Conservation (phyloP, 2,113 vertebrate genomes). For the Coregonus clupeaformis region DNA sequence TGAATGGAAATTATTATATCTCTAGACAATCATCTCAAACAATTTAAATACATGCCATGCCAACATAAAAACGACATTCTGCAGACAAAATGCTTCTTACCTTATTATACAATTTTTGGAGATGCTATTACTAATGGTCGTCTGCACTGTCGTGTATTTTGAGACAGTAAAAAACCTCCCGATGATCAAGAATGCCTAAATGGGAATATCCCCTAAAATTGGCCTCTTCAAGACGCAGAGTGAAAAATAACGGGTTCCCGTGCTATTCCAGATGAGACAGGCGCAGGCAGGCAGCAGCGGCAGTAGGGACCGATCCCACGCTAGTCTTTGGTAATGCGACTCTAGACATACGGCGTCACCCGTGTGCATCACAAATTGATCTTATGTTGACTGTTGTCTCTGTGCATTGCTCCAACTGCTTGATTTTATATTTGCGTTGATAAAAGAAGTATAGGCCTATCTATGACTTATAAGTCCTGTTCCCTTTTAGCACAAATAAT, state of each 20-base stretch:
- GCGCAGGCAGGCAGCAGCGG: slow-evolving; percentile 9
- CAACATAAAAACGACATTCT: slow-evolving; percentile 19
- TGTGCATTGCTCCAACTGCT: slow-evolving; percentile 18
- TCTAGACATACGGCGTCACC: slow-evolving; percentile 71
- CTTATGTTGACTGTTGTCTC: slow-evolving; percentile 55
- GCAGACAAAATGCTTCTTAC: slow-evolving; percentile 62
- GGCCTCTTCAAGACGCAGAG: slow-evolving; percentile 34
- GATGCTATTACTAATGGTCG: slow-evolving; percentile 51
- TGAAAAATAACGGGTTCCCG: slow-evolving; percentile 48
- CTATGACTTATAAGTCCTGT: neutral
- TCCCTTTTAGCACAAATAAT: neutral
- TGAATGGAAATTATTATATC: slow-evolving; percentile 1
- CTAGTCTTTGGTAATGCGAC: slow-evolving; percentile 61
- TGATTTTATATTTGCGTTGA: slow-evolving; percentile 17
- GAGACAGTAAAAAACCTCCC: slow-evolving; percentile 57
- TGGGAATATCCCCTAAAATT: slow-evolving; percentile 52
- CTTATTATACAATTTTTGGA: slow-evolving; percentile 53
- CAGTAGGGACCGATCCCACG: slow-evolving; percentile 70
- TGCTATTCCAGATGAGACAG: slow-evolving; percentile 65
- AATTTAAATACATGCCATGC: slow-evolving; percentile 8
- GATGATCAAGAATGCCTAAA: slow-evolving; percentile 52
- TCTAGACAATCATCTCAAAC: neutral
- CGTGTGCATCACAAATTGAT: slow-evolving; percentile 71
- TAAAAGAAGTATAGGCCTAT: neutral
- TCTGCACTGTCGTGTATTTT: slow-evolving; percentile 55